phyloP scores from a whole-genome alignment of 2,888 invertebrate species.

The Selenia dentaria region DNA sequence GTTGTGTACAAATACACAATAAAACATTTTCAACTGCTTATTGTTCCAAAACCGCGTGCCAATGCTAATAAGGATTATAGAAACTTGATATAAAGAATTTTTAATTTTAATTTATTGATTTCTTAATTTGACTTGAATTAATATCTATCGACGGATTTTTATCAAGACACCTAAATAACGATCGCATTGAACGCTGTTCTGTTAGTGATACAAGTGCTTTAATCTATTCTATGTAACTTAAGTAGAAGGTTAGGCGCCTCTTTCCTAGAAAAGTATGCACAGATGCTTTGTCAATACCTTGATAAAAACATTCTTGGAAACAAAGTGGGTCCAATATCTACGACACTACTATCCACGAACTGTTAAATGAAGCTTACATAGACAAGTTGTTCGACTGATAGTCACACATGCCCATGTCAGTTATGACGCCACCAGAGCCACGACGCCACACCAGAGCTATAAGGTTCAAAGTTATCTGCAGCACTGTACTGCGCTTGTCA shows the following conservation, averaged over 20 bases:
- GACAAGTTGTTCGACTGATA: too few relatives aligned
- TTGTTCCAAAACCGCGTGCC: constrained; percentile 24
- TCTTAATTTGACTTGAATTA: constrained; percentile 14
- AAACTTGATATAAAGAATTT: constrained; percentile 22
- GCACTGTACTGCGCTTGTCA: too few relatives aligned
- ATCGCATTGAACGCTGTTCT: neutral
- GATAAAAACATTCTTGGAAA: constrained; percentile 38
- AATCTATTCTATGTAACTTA: too few relatives aligned
- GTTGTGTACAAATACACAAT: constrained; percentile 32
- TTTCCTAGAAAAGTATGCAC: constrained; percentile 33
- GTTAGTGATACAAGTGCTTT: too few relatives aligned
- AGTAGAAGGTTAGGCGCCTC: constrained; percentile 23
- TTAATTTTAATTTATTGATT: constrained; percentile 17
- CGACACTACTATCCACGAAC: constrained; percentile 7
- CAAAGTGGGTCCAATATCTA: constrained; percentile 17
- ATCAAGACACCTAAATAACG: constrained; percentile 1
- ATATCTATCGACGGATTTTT: constrained; percentile 11
- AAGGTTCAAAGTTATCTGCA: too few relatives aligned
- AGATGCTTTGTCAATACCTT: constrained; percentile 33
- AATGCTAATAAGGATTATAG: constrained; percentile 25
- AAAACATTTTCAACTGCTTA: constrained; percentile 28
- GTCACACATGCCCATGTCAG: too few relatives aligned
- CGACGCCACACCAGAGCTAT: too few relatives aligned
- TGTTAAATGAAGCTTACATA: constrained; percentile 10
- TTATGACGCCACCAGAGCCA: too few relatives aligned